Evolutionary conservation across 2,888 invertebrate species (phyloP), one percentile per base, ranked within the genome.

Genomic region (Brachyptera putata): DNA sequence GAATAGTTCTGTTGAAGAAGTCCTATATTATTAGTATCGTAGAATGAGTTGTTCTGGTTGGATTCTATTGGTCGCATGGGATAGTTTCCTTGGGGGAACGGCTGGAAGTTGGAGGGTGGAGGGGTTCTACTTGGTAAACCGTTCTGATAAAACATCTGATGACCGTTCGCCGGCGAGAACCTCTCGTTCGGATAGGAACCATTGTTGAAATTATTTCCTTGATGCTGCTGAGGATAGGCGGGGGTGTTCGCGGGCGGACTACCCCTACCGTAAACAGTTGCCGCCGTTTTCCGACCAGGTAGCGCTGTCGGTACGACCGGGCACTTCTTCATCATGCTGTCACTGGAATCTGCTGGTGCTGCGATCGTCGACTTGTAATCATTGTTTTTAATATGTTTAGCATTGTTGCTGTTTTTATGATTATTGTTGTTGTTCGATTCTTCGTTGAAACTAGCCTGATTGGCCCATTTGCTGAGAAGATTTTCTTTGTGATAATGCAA

Each of bases 401-500:
- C 75, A 66, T 76, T 74, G 63, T 63, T 61, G 64, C 69, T 71
- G 67, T 70, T 71, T 64, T 75, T 75, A 64, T 73, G 77, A 68
- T 77, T 80, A 69, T 77, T 80, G 76, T 86, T 86, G 75, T 87
- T 86, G 71, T 85, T 86, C 65, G 84, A 83, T 70, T 83, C 82
- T 72, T 78, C 77, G 36, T 64, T 58, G 16, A 63, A 58, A 43
- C 68, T 64, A 41, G 71, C 67, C 21, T 79, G 84, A 49, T 79
- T 81, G 56, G 83, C 84, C 89, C 89, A 89, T 75, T 86, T 86
- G 66, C 81, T 84, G 70, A 87, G 77, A 68, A 88, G 77, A 71
- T 87, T 87, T 71, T 89, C 87, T 73, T 88, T 86, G 70, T 89
- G 87, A 74, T 89, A 90, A 71, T 86, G 85, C 69, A 88, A 77